These are phyloP conservation scores for Cercocebus atys DNA, from an alignment of 2,113 vertebrate genomes.

Conservation along the genomic window DNA sequence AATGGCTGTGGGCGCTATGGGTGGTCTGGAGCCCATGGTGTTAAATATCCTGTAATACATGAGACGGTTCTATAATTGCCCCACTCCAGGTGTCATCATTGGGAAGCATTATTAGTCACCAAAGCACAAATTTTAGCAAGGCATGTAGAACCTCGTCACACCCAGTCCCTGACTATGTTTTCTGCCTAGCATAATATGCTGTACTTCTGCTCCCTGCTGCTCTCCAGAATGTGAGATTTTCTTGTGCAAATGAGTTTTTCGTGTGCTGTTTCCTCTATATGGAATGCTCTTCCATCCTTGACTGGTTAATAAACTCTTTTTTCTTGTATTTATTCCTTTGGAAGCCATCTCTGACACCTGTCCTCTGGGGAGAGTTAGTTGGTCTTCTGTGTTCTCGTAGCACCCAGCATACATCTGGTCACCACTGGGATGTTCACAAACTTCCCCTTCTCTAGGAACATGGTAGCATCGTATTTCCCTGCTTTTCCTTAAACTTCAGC, in stretches of 20 bases:
- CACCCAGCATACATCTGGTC: not conserved
- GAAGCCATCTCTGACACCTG: not conserved
- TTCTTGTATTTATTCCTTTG: not conserved
- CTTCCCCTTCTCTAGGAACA: not conserved
- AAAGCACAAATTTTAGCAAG: not conserved
- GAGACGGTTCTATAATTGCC: not conserved
- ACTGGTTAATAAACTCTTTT: not conserved
- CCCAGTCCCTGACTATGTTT: not conserved
- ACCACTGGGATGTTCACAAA: not conserved
- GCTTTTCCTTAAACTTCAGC: not conserved
- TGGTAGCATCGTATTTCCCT: not conserved
- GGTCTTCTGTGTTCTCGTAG: not conserved
- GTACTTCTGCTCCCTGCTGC: not conserved
- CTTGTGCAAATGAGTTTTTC: not conserved
- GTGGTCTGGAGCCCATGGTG: not conserved
- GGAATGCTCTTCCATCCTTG: not conserved
- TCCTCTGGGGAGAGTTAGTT: not conserved
- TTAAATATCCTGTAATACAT: not conserved
- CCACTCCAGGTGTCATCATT: not conserved
- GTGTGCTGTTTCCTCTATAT: not conserved
- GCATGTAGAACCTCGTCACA: not conserved
- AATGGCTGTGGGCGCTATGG: not conserved
- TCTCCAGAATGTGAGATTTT: not conserved
- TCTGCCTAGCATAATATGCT: not conserved
- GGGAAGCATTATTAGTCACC: not conserved